phyloP scores from a whole-genome alignment of 2,797 vertebrate genomes.

The Gastrophryne carolinensis region DNA sequence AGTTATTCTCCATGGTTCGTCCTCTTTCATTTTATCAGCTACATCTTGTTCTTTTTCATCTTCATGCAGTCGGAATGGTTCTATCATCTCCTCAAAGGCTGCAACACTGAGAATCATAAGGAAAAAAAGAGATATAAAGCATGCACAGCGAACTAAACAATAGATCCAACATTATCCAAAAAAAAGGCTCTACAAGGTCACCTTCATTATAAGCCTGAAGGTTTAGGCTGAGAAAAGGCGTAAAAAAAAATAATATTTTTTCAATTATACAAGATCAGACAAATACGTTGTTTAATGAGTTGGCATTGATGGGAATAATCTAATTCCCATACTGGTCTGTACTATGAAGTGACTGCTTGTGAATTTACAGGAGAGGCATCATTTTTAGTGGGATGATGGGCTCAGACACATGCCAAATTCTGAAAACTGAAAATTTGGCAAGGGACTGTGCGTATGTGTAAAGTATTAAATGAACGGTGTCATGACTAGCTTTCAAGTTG shows the following conservation, averaged over 20 bases:
- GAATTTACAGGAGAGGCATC: background rate
- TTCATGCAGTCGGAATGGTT: constrained; percentile 91
- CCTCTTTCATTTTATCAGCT: constrained; percentile 91
- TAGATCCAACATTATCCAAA: background rate
- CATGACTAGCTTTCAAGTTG: background rate
- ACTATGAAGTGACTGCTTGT: background rate
- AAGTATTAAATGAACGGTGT: constrained; percentile 8
- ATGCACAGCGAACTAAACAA: background rate
- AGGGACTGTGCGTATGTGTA: background rate
- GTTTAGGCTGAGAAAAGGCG: background rate
- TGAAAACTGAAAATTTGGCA: background rate
- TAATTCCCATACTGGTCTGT: constrained; percentile 16
- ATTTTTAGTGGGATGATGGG: background rate
- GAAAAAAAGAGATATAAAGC: background rate
- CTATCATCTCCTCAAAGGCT: constrained; percentile 92
- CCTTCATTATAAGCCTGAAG: background rate
- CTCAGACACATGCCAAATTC: constrained; percentile 9
- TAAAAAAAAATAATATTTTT: background rate
- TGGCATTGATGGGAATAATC: constrained; percentile 13
- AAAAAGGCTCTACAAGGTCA: background rate
- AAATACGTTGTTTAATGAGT: background rate
- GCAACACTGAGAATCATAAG: constrained; percentile 68
- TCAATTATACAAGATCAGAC: background rate
- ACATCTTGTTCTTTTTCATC: constrained; percentile 96
- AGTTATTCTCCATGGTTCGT: constrained; percentile 95